Base-by-base conservation (phyloP, 2,888 invertebrate species). In the Torymus auratus region DNA sequence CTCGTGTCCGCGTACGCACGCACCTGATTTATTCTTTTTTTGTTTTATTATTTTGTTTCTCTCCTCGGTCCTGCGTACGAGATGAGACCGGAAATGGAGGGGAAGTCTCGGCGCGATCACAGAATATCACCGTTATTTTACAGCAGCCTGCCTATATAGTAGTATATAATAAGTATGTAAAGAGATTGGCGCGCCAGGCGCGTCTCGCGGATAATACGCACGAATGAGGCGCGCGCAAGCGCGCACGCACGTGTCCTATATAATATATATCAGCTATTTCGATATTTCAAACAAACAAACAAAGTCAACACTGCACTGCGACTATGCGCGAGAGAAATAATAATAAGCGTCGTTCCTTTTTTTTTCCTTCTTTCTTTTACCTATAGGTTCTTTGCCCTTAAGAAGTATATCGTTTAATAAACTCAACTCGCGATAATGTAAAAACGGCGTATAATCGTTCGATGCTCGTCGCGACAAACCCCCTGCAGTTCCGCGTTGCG, bases 281-380 rank as follows among this genome's bases (percentile, higher is more conserved):
- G 41, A 41, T 68, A 68, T 53, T 52, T 60, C 50, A 53, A 13
- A 64, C 53, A 72, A 72, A 72, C 61, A 72, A 15, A 55, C 64
- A 74, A 75, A 68, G 50, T 61, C 75, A 75, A 68, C 68, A 75
- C 72, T 73, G 62, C 61, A 55, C 62, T 64, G 55, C 64, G 62
- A 50, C 74, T 74, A 41, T 41, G 41, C 41, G 41, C 74, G 61
- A 14, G 61, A 65, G 23, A 73, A 73, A 62, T 72, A 75, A 75
- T 53, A 20, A 60, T 75, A 75, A 75, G 60, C 68, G 58, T 68
- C 52, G 41, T 41, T 41, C 7, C 5, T 65, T n/a, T 20, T 62
- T 62, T 60, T 73, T 64, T 73, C 23, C 53, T 50, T 60, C 52
- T 62, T 61, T 72, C 20, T 64, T 20, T 15, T n/a, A 55, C 28